Evolutionary conservation across 35 echinoderm and acorn worm genomes (phyloP), one percentile per base, ranked within the genome.

Genomic region (Ophiothrix spiculata): DNA sequence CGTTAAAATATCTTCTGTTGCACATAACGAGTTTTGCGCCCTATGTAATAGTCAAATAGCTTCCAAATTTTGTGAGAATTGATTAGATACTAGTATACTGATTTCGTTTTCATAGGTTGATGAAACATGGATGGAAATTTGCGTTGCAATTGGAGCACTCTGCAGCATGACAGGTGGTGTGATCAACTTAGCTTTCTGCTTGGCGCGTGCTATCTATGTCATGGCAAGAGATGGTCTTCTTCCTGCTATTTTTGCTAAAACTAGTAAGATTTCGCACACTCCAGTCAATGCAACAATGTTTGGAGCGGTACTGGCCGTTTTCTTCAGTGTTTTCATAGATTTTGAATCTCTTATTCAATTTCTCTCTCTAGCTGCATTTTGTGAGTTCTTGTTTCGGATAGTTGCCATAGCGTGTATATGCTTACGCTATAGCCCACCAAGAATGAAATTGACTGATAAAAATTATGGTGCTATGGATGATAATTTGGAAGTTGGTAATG

Each of bases 201-300:
- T 90, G 63, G 45, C 87, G 0, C 76, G 87, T 32, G 38, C 46
- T 29, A 83, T 90, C 56, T 90, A 83, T 40, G 54, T 74, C 0
- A 90, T 90, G 87, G 37, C 87, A 73, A 21, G 34, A 12, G 87
- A 90, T 83, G 87, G 87, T 4, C 40, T 90, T 13, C 87, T 90
- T 0, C 80, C 80, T 42, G 38, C 80, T 16, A 17, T 83, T 1
- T 29, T 83, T 8, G 80, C 2, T 1, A 63, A 54, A 54, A 83
- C 80, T 28, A 83, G 56, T 41, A 36, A 54, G 46, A 1, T 1
- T 1, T 56, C 80, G n/a, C 1, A 83, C n/a, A 83, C 80, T 11
- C 80, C 80, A 11, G 36, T 83, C 46, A 2, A 6, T 1, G 80
- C 80, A 13, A 83, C 80, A 37, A 32, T 83, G 11, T 56, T 83